Conservation (phyloP, 2,888 invertebrate genomes). For the Isotomurus palustris region DNA sequence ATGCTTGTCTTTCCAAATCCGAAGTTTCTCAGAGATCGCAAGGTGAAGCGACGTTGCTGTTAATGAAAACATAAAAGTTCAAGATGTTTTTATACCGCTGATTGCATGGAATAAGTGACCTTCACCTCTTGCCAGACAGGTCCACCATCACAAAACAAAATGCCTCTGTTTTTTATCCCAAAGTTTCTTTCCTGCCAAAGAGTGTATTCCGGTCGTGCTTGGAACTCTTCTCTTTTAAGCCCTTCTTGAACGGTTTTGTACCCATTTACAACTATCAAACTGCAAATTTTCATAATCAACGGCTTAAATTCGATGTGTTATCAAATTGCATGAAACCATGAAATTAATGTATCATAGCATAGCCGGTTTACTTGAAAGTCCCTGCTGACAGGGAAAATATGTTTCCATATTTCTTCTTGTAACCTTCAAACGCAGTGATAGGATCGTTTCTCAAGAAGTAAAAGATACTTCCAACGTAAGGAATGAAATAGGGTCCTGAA, state of each 20-base stretch:
- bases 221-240: conserved; percentile 36
- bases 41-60: conserved; percentile 25
- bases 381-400: conserved; percentile 35
- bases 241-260: conserved; percentile 30
- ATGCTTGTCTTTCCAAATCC: conserved; percentile 40
- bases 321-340: neutral
- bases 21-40: conserved; percentile 25
- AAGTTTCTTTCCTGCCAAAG: conserved; percentile 28
- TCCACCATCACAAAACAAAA: conserved; percentile 35
- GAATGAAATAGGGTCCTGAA: conserved; percentile 38
- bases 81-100: neutral
- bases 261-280: conserved; percentile 36
- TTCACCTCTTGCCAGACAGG: conserved; percentile 29
- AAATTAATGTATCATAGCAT: neutral
- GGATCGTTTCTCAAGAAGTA: conserved; percentile 19
- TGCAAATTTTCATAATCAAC: conserved; percentile 5
- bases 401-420: conserved; percentile 37
- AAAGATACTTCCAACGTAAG: conserved; percentile 32
- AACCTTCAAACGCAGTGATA: conserved; percentile 26
- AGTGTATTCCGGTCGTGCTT: conserved; percentile 38
- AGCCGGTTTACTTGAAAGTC: conserved; percentile 36
- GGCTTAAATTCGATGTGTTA: neutral
- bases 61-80: neutral
- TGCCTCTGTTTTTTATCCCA: conserved; percentile 34
- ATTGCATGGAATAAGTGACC: too few relatives aligned